These are phyloP conservation scores for Ifrita kowaldi DNA, from an alignment of 2,113 vertebrate genomes.

Conservation along the genomic window DNA sequence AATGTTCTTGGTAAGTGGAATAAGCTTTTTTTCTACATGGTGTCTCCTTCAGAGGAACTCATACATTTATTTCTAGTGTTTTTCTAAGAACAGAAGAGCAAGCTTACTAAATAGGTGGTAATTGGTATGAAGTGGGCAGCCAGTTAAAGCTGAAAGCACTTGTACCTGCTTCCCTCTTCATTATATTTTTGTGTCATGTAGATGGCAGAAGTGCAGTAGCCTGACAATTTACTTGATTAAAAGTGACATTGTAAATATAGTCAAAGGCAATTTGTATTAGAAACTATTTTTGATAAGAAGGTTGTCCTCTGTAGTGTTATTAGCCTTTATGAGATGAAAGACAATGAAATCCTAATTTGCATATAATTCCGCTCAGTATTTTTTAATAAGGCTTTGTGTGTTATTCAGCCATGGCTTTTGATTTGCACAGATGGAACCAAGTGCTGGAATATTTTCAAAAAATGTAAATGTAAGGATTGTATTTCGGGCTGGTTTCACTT, in stretches of 20 bases:
- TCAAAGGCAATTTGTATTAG: conserved; percentile 56
- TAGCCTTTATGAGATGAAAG: conserved; percentile 35
- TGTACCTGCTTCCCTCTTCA: not conserved
- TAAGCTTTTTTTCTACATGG: not conserved
- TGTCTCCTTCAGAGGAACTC: not conserved
- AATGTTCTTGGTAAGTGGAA: conserved; percentile 26
- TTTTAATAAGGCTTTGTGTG: conserved; percentile 34
- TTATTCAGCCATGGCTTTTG: not conserved
- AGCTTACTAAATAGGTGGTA: conserved; percentile 2
- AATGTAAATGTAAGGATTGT: not conserved
- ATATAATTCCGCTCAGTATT: conserved; percentile 33
- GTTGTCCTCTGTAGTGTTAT: conserved; percentile 35
- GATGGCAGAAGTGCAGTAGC: conserved; percentile 5
- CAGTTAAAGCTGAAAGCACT: conserved; percentile 25
- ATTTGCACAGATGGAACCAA: conserved; percentile 8
- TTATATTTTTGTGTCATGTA: not conserved
- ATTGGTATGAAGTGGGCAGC: conserved; percentile 28
- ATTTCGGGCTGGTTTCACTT: not conserved
- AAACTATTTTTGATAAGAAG: conserved; percentile 35
- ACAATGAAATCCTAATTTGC: conserved; percentile 40
- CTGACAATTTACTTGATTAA: conserved; percentile 57
- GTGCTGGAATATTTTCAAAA: not conserved
- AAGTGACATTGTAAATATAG: conserved; percentile 58
- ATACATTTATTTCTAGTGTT: not conserved
- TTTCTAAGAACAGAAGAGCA: not conserved